Conservation (phyloP, 2,113 vertebrate species). For the Leiothrix lutea region DNA sequence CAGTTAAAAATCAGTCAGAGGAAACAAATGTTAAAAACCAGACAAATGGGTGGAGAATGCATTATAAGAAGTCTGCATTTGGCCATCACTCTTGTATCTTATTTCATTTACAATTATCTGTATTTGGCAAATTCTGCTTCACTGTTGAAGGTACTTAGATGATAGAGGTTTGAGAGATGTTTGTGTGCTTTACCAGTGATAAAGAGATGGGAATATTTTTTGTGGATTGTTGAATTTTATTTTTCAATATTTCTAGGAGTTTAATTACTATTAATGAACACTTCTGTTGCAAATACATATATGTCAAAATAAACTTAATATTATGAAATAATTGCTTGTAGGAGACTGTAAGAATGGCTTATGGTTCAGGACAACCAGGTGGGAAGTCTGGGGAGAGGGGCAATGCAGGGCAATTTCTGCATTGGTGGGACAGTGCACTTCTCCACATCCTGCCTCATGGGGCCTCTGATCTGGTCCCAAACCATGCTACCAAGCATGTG, state of each 20-base stretch:
- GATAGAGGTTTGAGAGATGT: neutral
- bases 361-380: neutral
- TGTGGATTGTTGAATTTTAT: neutral
- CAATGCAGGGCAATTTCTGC: neutral
- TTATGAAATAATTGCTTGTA: neutral
- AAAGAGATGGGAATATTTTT: neutral
- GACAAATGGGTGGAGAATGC: neutral
- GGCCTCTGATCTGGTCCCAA: neutral
- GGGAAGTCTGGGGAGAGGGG: neutral
- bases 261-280: neutral
- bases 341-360: neutral
- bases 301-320: neutral
- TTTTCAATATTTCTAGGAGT: neutral
- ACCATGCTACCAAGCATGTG: neutral
- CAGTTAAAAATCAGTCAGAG: neutral
- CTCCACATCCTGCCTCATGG: neutral
- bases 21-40: neutral
- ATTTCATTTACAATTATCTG: neutral
- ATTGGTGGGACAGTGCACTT: too few relatives aligned
- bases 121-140: neutral
- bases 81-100: neutral
- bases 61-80: neutral
- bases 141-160: neutral
- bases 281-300: accelerated
- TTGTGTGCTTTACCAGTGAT: neutral